A percentile compares a stretch with the other conserved stretches of the same genome.
phyloP scores from a whole-genome alignment of 2,888 invertebrate species.

The Euzetes globulus region DNA sequence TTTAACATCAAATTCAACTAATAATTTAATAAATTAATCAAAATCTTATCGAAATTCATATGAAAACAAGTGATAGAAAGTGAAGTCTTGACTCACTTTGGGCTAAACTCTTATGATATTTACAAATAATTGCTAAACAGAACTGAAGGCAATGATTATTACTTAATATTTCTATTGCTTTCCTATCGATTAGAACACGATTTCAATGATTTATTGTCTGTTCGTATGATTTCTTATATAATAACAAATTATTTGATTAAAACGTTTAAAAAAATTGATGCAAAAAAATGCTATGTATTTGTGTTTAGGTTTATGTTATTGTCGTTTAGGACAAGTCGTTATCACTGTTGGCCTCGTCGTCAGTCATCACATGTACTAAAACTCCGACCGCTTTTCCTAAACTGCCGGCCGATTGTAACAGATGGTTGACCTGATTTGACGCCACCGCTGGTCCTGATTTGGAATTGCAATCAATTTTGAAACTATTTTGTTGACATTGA shows the following conservation, averaged over 20 bases:
- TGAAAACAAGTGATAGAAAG: constrained; percentile 1
- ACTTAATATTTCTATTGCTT: constrained; percentile 19
- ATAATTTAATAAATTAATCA: constrained; percentile 7
- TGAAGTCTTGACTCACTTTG: not conserved
- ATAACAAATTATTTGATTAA: constrained; percentile 7
- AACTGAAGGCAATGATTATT: constrained; percentile 26
- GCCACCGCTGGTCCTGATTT: constrained; percentile 9
- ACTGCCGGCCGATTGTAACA: constrained; percentile 81
- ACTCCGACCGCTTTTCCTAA: constrained; percentile 78
- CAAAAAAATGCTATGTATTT: constrained; percentile 3
- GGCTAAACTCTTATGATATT: constrained; percentile 5
- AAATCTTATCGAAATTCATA: not conserved
- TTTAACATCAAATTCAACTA: not conserved
- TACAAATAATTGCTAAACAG: constrained; percentile 8
- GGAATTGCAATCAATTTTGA: not conserved
- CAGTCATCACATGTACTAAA: constrained; percentile 79
- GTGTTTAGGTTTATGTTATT: constrained; percentile 15
- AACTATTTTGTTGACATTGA: not conserved
- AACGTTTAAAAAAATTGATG: not conserved
- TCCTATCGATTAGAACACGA: not conserved
- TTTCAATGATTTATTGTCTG: not conserved
- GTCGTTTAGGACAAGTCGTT: not conserved
- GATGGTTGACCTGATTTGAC: constrained; percentile 52
- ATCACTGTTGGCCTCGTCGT: constrained; percentile 54
- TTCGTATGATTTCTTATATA: not conserved